A percentile compares a stretch with the other conserved stretches of the same genome.
phyloP scores from a whole-genome alignment of 2,888 invertebrate species.

The Tenthredo amoena region DNA sequence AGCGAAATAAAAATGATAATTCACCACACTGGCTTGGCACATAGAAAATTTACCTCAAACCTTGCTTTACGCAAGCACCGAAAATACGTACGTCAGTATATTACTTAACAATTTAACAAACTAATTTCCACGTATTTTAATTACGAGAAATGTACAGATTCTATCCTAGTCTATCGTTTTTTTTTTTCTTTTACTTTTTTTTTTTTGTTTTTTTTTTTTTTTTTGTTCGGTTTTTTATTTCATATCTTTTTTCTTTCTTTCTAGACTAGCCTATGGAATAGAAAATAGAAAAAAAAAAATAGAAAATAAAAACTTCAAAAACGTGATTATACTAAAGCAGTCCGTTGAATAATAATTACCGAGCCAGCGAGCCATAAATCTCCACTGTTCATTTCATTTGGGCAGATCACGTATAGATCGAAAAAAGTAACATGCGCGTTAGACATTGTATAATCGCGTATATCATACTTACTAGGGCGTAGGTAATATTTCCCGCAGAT shows the following conservation, averaged over 20 bases:
- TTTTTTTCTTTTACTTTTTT: background rate
- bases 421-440: background rate
- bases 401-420: slow-evolving; percentile 1
- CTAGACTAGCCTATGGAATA: slow-evolving; percentile 9
- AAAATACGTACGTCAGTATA: slow-evolving; percentile 33
- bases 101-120: slow-evolving; percentile 41
- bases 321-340: slow-evolving; percentile 12
- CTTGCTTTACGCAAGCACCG: slow-evolving; percentile 40
- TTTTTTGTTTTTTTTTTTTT: background rate
- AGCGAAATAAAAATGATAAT: slow-evolving; percentile 35
- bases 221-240: background rate
- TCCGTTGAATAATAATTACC: slow-evolving; percentile 18
- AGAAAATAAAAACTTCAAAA: slow-evolving; percentile 15
- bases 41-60: slow-evolving; percentile 41
- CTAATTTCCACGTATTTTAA: slow-evolving; percentile 40
- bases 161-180: slow-evolving; percentile 31
- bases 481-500: background rate
- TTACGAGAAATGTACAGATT: slow-evolving; percentile 37
- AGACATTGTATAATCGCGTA: background rate
- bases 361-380: slow-evolving; percentile 30
- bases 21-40: slow-evolving; percentile 51
- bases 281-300: background rate
- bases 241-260: background rate
- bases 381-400: slow-evolving; percentile 16
- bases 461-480: background rate